Base-by-base conservation (phyloP, 2,113 vertebrate species). In the Capreolus pygargus region DNA sequence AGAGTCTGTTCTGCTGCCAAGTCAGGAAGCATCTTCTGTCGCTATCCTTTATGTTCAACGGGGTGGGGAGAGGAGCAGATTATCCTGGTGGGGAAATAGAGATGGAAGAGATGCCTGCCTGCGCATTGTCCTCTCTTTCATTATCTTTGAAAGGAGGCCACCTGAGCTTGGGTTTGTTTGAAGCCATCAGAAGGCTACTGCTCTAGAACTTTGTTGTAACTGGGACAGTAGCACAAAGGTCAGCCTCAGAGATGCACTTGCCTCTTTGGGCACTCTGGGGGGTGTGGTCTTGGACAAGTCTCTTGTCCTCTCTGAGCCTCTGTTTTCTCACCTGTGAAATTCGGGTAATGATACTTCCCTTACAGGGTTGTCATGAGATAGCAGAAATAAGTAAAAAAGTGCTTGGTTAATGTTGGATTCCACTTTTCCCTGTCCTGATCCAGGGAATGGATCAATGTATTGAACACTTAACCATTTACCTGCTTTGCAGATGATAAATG, bases 191-290 rank as follows among this genome's bases (percentile, higher is more conserved):
- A 82, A 95, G 36, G 55, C 36, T 95, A 4, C 39, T 86, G 21
- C 83, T 93, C 57, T 70, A 79, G 70, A 97, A 50, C 54, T 97
- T 60, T 7, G 36, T 57, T 79, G 60, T 94, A 91, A 93, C n/a
- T 60, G 67, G 55, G 33, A 36, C 19, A 50, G 33, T 1, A 4
- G 21, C 47, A 57, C 36, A 76, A 83, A 93, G 23, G 60, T 33
- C 55, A 52, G 28, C 83, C 79, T 94, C 39, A 2, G 47, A 76
- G 16, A 74, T 61, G 36, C 19, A 17, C 1, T 50, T 84, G 30
- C 19, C 28, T 93, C 27, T 82, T 43, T 3, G 6, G 81, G n/a
- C 19, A 45, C 64, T 91, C 85, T 47, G 6, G 28, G 33, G 52
- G 70, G 0, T 90, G 61, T 50, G 25, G 17, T 52, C 87, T 92